Evolutionary conservation across 2,113 vertebrate genomes (phyloP).

Genomic region (Lates calcarifer): DNA sequence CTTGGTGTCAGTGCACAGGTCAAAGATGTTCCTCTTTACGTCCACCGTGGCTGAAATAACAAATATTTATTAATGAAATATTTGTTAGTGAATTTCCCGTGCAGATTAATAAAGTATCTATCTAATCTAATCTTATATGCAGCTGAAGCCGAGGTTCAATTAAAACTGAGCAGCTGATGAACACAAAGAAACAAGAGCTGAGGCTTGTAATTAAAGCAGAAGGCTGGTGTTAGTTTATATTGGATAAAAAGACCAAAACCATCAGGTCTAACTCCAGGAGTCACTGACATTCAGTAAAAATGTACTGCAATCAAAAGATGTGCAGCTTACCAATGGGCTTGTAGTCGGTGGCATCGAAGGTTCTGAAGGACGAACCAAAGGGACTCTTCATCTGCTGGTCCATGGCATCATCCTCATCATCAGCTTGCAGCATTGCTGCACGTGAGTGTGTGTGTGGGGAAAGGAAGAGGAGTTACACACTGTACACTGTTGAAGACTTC

Average conservation of each 20-base stretch:
- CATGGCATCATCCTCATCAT: slow-evolving; percentile 94
- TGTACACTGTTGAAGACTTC: accelerated
- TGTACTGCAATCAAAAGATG: neutral
- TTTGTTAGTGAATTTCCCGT: too few species aligned
- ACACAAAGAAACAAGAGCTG: too few species aligned
- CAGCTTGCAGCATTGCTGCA: slow-evolving; percentile 95
- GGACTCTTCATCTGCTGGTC: slow-evolving; percentile 97
- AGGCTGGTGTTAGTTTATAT: neutral
- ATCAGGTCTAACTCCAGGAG: too few species aligned
- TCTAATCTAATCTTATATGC: too few species aligned
- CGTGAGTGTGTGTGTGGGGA: neutral
- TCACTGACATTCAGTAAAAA: too few species aligned
- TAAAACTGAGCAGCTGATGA: too few species aligned
- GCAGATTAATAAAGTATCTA: too few species aligned
- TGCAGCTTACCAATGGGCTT: slow-evolving; percentile 92
- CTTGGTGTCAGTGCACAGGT: slow-evolving; percentile 95
- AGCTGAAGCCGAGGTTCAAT: neutral
- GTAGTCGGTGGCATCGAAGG: slow-evolving; percentile 97
- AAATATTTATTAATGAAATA: neutral
- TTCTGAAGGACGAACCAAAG: slow-evolving; percentile 97
- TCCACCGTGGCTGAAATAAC: slow-evolving; percentile 92
- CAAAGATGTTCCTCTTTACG: slow-evolving; percentile 97
- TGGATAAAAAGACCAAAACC: too few species aligned
- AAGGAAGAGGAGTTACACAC: neutral
- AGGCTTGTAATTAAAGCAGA: neutral